Evolutionary conservation across 1,140 invertebrate species (phyloP).

Genomic region (Caenorhabditis briggsae): DNA sequence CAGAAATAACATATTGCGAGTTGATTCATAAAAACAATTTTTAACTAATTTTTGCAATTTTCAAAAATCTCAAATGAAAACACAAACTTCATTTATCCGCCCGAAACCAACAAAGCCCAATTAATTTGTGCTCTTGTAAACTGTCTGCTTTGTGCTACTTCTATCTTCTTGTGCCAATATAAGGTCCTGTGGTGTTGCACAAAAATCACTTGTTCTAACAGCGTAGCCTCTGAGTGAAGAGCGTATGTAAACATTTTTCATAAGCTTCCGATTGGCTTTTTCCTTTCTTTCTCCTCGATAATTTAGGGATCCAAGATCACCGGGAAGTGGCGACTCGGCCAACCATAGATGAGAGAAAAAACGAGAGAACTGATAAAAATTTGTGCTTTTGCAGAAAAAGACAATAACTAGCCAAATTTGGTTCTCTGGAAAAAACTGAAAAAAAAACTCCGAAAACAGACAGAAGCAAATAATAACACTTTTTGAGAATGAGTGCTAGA

Average conservation of each 20-base stretch:
- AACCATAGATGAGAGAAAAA: not conserved
- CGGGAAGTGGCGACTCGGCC: no score
- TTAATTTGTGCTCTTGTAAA: no score
- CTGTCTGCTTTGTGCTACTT: no score
- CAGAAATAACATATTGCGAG: no score
- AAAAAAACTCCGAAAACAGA: constrained; percentile 1
- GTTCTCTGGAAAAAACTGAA: not conserved
- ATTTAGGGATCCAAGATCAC: constrained; percentile 36
- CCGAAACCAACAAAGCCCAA: constrained; percentile 5
- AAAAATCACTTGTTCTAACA: constrained; percentile 43
- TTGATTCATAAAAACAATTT: no score
- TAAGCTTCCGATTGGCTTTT: constrained; percentile 31
- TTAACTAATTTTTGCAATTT: no score
- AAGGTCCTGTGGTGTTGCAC: not conserved
- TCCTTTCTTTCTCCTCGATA: not conserved
- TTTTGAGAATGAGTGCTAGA: not conserved
- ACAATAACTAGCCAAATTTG: not conserved
- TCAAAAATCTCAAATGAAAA: no score
- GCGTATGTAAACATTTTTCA: constrained; percentile 44
- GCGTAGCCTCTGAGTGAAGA: not conserved
- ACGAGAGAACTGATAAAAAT: no score
- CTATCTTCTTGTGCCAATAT: not conserved
- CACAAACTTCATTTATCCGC: not conserved
- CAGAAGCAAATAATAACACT: not conserved
- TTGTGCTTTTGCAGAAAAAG: not conserved